Base-by-base conservation (phyloP, 2,797 vertebrate genomes). In the Carapus acus region DNA sequence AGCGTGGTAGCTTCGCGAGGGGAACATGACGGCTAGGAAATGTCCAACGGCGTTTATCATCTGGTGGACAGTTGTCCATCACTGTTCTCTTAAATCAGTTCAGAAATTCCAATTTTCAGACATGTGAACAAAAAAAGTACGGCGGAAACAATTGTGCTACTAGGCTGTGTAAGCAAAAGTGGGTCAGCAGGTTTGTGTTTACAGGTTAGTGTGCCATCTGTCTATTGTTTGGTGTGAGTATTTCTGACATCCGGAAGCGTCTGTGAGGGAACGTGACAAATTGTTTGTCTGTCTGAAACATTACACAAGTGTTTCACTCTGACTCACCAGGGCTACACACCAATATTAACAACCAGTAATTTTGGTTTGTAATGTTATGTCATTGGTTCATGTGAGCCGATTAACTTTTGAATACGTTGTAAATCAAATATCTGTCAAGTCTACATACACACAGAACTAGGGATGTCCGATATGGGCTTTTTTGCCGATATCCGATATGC, bases 151-250 rank as follows among this genome's bases (percentile, higher is more conserved):
- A n/a, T n/a, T n/a, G n/a, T n/a, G n/a, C n/a, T n/a, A n/a, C n/a
- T n/a, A n/a, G n/a, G n/a, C n/a, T 33, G 17, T 12, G 20, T 13
- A 24, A 42, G 22, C 23, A 53, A 43, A 76, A 77, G 39, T 51
- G 41, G 54, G 58, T 69, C 64, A 65, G 47, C 42, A 39, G 53
- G 21, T 21, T 40, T 49, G 41, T 39, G 4, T 3, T 60, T 57
- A 40, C 45, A 24, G 59, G 44, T 46, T 56, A 48, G 19, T 33
- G 31, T 42, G 41, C 46, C 27, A 47, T 52, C 24, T 64, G 57
- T 56, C 46, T 61, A 14, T 34, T 0, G 24, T 1, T 41, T 18
- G 62, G 57, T 58, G 45, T 61, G n/a, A 29, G 0, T 31, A 1
- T 41, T 18, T 58, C 11, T 21, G 9, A 50, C 50, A 51, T 52